Evolutionary conservation across 2,797 vertebrate species (phyloP), one percentile per base, ranked within the genome.

Genomic region (Australoheros facetus): DNA sequence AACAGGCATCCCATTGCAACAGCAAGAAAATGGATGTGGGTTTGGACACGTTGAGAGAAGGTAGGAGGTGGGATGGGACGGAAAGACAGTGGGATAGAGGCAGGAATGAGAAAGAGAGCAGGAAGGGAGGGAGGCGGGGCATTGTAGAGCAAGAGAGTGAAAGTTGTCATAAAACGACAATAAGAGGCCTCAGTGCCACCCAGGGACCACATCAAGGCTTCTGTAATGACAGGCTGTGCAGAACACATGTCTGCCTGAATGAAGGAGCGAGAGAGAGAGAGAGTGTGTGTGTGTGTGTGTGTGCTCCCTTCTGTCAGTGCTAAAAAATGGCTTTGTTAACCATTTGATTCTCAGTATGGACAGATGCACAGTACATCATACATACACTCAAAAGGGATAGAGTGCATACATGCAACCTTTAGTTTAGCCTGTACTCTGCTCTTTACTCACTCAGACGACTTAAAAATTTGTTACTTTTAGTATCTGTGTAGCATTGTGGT

Each of bases 171-270:
- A 93, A 94, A 95, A 92, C 78, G 77, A 90, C 89, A 92, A 93
- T 94, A 90, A 94, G 88, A 94, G 88, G 92, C 91, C 92, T 89
- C 78, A 60, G 88, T 94, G 88, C 94, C 94, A 93, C 94, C 94
- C 95, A 90, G 88, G 85, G 92, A 95, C 95, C 95, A 94, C 95
- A 96, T 95, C 92, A 96, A 94, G 88, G 90, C 89, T 26, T 73
- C 83, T 75, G 82, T 95, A 95, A 96, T 95, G 94, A 95, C 93
- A 94, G 94, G 88, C 91, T 92, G 88, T 71, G 82, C 75, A 19
- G 82, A 91, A 85, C 88, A 91, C 94, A 93, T 89, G 91, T 90
- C 86, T 21, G 81, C 71, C 81, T 62, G 73, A 80, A 60, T 54
- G 69, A 66, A 77, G 79, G 77, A 78, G 79, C 1, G 7, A 6